Conservation (phyloP, 1,140 invertebrate species). For the Elymnias hypermnestra region DNA sequence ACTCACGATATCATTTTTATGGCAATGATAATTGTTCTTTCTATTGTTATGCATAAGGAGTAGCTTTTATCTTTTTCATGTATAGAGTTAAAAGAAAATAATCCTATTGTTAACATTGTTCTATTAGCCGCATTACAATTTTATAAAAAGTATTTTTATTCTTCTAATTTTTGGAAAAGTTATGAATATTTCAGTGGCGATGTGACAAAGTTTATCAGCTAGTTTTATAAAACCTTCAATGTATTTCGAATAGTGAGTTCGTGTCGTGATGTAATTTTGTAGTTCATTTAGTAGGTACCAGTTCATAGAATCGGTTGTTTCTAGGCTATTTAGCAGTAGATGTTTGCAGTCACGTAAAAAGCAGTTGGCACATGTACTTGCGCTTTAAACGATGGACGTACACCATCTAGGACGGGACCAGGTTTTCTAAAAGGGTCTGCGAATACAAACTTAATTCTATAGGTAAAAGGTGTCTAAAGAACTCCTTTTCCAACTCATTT, state of each 20-base stretch:
- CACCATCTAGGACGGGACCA: constrained; percentile 36
- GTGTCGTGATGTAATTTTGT: not conserved
- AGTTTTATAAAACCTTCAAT: constrained; percentile 12
- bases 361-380: constrained; percentile 40
- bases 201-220: too few species aligned
- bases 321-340: constrained; percentile 50
- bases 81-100: too few species aligned
- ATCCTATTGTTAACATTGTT: too few species aligned
- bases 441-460: constrained; percentile 30
- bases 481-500: not conserved
- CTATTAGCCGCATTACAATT: too few species aligned
- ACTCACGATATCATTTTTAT: too few species aligned
- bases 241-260: not conserved
- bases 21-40: too few species aligned
- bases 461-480: not conserved
- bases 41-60: too few species aligned
- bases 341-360: constrained; percentile 40
- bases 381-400: constrained; percentile 50
- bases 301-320: constrained; percentile 54
- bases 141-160: too few species aligned
- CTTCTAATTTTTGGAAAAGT: too few species aligned
- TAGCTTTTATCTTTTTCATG: too few species aligned
- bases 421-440: constrained; percentile 50
- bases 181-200: too few species aligned
- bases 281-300: constrained; percentile 15